These are phyloP conservation scores for Microvelia longipes DNA, from an alignment of 1,140 invertebrate species.

Conservation along the genomic window DNA sequence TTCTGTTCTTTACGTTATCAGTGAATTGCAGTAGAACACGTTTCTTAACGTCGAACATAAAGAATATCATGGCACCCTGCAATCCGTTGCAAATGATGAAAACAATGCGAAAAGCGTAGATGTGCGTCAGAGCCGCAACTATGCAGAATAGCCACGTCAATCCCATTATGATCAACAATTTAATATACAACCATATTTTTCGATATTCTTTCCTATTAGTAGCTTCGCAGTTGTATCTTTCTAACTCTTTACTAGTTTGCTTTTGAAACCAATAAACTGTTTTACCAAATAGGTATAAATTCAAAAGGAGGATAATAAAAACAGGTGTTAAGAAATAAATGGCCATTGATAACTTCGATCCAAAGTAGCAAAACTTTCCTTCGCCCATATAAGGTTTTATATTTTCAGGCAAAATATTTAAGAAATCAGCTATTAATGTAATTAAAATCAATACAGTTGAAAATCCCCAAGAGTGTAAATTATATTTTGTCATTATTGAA, in stretches of 20 bases:
- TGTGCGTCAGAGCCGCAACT: slow-evolving; percentile 25
- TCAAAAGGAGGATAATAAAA: slow-evolving; percentile 27
- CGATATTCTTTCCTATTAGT: slow-evolving; percentile 19
- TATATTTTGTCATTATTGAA: slow-evolving; percentile 24
- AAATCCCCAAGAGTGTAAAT: slow-evolving; percentile 7
- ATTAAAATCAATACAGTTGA: background rate
- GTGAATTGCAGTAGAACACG: background rate
- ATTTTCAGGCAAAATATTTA: slow-evolving; percentile 9
- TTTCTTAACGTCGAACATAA: slow-evolving; percentile 32
- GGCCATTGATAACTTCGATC: slow-evolving; percentile 23
- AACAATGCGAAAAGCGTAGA: slow-evolving; percentile 28
- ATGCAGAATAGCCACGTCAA: slow-evolving; percentile 36
- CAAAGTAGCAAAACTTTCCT: slow-evolving; percentile 27
- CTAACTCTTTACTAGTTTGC: slow-evolving; percentile 11
- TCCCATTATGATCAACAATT: slow-evolving; percentile 35
- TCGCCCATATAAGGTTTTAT: slow-evolving; percentile 23
- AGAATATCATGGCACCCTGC: slow-evolving; percentile 35
- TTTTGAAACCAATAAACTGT: slow-evolving; percentile 25
- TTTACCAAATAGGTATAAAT: slow-evolving; percentile 29
- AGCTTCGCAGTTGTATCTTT: slow-evolving; percentile 6
- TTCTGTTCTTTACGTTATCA: background rate
- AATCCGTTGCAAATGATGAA: slow-evolving; percentile 34
- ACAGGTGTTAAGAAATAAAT: slow-evolving; percentile 32
- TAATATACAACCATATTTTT: slow-evolving; percentile 33
- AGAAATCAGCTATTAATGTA: slow-evolving; percentile 1